Evolutionary conservation across 2,888 invertebrate species (phyloP).

Genomic region (Griposia aprilina): DNA sequence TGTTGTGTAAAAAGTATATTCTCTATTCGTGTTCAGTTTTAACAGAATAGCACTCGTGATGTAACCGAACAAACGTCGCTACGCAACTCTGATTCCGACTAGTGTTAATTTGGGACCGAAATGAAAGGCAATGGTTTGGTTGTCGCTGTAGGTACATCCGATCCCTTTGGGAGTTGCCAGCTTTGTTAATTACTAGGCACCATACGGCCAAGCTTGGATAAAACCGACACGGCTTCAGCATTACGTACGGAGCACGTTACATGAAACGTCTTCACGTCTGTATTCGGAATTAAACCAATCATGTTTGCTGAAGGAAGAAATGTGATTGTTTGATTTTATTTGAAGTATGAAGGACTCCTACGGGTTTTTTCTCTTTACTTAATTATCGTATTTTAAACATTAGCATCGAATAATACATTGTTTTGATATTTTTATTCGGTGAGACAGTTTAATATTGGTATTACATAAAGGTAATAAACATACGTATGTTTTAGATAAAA

Average conservation of each 20-base stretch:
- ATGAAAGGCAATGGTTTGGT: conserved; percentile 81
- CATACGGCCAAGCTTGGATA: conserved; percentile 54
- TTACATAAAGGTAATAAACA: neutral
- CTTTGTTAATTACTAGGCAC: conserved; percentile 79
- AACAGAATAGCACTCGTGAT: conserved; percentile 34
- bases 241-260: conserved; percentile 52
- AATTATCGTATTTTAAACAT: neutral
- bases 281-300: conserved; percentile 41
- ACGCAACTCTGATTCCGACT: conserved; percentile 65
- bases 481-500: neutral
- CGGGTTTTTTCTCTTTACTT: neutral
- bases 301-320: conserved; percentile 24
- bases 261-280: conserved; percentile 53
- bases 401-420: neutral
- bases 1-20: neutral
- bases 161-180: conserved; percentile 73
- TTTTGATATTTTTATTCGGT: neutral
- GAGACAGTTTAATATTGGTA: neutral
- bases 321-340: conserved; percentile 23
- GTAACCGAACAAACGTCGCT: conserved; percentile 57
- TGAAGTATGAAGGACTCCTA: neutral
- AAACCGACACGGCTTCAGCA: conserved; percentile 71
- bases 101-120: conserved; percentile 76
- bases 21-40: conserved; percentile 10
- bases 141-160: conserved; percentile 76